A percentile compares a stretch with the other conserved stretches of the same genome.
phyloP scores from a whole-genome alignment of 2,888 invertebrate genomes.

The Meandrusa payeni region DNA sequence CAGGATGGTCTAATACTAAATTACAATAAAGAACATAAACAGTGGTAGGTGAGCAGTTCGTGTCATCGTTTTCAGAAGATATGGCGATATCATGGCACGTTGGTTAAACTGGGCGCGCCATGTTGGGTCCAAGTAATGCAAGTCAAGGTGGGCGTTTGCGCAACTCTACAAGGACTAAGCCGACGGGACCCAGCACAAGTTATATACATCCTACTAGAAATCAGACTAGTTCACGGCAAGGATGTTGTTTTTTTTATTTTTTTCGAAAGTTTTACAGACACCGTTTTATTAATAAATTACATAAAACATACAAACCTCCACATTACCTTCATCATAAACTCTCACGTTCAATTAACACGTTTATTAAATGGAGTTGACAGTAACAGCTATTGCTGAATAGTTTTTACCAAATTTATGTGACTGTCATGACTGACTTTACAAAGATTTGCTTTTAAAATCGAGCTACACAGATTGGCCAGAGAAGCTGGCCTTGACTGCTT shows the following conservation, averaged over 20 bases:
- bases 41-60: constrained; percentile 26
- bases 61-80: constrained; percentile 39
- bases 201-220: constrained; percentile 22
- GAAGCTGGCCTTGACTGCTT: too few species aligned
- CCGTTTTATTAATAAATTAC: too few species aligned
- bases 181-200: constrained; percentile 22
- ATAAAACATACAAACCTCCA: too few species aligned
- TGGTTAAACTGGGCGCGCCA: constrained; percentile 33
- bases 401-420: too few species aligned
- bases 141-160: constrained; percentile 63
- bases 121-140: constrained; percentile 54
- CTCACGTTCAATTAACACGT: too few species aligned
- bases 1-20: background rate
- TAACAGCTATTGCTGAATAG: background rate
- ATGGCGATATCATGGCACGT: constrained; percentile 27
- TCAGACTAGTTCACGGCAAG: constrained; percentile 9
- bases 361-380: background rate
- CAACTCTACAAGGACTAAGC: constrained; percentile 48
- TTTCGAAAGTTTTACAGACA: too few species aligned
- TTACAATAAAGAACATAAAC: constrained; percentile 10
- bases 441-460: too few species aligned
- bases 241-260: too few species aligned
- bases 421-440: too few species aligned
- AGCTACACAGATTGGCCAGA: too few species aligned
- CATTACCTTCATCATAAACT: too few species aligned